Evolutionary conservation across 2,888 invertebrate species (phyloP), one percentile per base, ranked within the genome.

Genomic region (Drosophila phalerata): DNA sequence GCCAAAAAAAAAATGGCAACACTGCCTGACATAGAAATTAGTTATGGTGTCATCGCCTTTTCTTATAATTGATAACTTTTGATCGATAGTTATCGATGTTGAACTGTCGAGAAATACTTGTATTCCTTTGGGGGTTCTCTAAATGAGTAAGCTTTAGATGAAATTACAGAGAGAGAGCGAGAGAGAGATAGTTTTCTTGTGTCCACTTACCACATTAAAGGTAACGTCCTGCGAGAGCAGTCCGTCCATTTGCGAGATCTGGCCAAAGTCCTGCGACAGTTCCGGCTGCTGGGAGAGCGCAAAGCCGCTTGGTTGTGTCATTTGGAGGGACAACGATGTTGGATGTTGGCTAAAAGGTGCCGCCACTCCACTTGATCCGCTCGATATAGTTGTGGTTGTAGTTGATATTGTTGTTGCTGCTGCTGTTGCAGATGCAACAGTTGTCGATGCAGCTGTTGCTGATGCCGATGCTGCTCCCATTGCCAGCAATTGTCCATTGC

Each of bases 211-310:
- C 79, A 87, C 83, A 63, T 86, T 89, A 49, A 91, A 92, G 65
- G 84, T 68, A 30, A 90, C 91, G 77, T 97, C 98, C 94, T 98
- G 98, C 53, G 98, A 98, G 88, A 98, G 94, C 89, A 98, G 94
- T 62, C 97, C 98, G 92, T 98, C 98, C 94, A 98, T 97, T 94
- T 98, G 98, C 56, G 98, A 98, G 66, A 92, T 92, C 71, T 91
- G 91, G 3, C 92, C 92, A 81, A 91, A 93, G 75, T 93, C 93
- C 74, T 92, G 93, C 25, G 92, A 93, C 13, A 93, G 68, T 53
- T 87, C 93, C 6, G 91, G 92, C 90, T 97, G 97, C 13, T 94
- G 96, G 43, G 95, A 95, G 15, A 95, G 92, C 68, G 95, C 94
- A 81, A 95, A 95, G 0, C 94, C 94, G 1, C 95, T 95, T 10